Evolutionary conservation across 2,113 vertebrate species (phyloP).

Genomic region (Clarias magur): DNA sequence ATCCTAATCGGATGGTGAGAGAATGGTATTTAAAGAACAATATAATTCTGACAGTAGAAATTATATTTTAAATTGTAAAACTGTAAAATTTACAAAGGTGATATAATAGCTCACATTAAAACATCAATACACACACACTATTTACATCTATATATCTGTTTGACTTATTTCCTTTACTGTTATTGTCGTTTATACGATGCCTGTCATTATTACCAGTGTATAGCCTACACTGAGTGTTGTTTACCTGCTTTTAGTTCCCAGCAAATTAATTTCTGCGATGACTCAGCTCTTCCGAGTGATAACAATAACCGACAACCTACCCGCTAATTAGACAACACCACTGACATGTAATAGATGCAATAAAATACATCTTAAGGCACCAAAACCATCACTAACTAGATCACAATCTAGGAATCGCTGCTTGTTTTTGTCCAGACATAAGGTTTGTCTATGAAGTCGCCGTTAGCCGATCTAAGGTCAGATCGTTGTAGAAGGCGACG

Average conservation of each 20-base stretch:
- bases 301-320: background rate
- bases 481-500: background rate
- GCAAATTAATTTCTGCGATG: background rate
- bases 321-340: background rate
- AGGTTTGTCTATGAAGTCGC: rapidly evolving
- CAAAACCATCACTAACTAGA: background rate
- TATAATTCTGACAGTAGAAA: background rate
- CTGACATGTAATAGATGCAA: background rate
- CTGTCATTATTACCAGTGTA: background rate
- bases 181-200: background rate
- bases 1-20: background rate
- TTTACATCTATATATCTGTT: background rate
- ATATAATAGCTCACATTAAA: background rate
- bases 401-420: background rate
- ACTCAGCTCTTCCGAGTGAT: background rate
- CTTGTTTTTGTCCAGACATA: constrained; percentile 12
- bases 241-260: constrained; percentile 47
- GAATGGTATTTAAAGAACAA: background rate
- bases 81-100: background rate
- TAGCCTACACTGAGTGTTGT: constrained; percentile 18
- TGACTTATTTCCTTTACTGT: background rate
- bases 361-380: background rate
- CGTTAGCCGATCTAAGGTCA: constrained; percentile 11
- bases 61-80: background rate
- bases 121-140: background rate